Conservation (phyloP, 2,113 vertebrate species). For the Vombatus ursinus region DNA sequence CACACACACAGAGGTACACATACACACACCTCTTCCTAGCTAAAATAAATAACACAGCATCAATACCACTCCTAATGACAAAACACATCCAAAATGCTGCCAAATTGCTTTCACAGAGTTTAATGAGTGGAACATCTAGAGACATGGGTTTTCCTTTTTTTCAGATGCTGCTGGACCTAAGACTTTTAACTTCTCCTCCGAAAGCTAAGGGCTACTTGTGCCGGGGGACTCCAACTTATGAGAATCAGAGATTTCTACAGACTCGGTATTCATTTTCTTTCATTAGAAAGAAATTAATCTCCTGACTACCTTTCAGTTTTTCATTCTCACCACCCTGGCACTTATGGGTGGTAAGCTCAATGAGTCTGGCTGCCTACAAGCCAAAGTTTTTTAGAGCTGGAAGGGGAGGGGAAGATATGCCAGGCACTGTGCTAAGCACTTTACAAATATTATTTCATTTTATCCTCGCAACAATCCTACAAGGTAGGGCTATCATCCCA, state of each 20-base stretch:
- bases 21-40: conserved; percentile 50
- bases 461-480: neutral
- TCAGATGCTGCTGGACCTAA: neutral
- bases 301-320: conserved; percentile 15
- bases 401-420: neutral
- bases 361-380: neutral
- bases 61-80: conserved; percentile 64
- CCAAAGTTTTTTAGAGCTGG: neutral
- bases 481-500: neutral
- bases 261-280: conserved; percentile 55
- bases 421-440: neutral
- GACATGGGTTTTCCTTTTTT: conserved; percentile 16
- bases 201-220: conserved; percentile 40
- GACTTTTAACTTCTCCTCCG: conserved; percentile 55
- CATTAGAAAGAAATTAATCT: conserved; percentile 40
- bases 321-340: neutral
- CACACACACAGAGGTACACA: conserved; percentile 49
- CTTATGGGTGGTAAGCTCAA: neutral
- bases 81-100: conserved; percentile 60
- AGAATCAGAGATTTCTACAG: conserved; percentile 7
- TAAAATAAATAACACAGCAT: conserved; percentile 45
- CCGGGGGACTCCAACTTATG: conserved; percentile 27
- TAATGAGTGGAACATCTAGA: conserved; percentile 68
- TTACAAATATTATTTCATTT: neutral
- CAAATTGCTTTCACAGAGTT: conserved; percentile 73